These are phyloP conservation scores for Lepus americanus DNA, from an alignment of 2,113 vertebrate species.

Conservation along the genomic window DNA sequence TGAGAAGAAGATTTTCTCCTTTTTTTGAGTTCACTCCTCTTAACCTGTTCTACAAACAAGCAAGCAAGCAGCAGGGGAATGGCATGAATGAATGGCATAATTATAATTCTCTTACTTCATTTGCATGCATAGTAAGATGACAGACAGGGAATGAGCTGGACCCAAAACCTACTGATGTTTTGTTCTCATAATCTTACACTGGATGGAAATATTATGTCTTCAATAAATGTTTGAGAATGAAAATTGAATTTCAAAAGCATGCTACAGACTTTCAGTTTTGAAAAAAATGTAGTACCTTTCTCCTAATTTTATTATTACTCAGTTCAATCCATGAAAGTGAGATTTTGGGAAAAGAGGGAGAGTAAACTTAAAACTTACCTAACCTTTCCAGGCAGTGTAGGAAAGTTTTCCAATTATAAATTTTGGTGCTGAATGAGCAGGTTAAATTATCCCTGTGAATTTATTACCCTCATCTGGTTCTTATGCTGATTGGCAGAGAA, in stretches of 20 bases:
- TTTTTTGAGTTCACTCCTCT: background rate
- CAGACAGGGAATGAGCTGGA: background rate
- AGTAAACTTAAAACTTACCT: background rate
- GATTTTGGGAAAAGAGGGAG: background rate
- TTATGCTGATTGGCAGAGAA: background rate
- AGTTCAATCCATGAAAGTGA: background rate
- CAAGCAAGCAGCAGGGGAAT: background rate
- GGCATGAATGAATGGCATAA: background rate
- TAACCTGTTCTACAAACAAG: no score
- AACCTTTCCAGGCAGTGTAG: background rate
- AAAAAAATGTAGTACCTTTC: background rate
- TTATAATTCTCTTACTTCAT: background rate
- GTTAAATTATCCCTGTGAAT: background rate
- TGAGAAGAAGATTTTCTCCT: background rate
- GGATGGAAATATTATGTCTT: background rate
- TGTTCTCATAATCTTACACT: background rate
- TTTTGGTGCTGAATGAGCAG: background rate
- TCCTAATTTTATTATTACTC: background rate
- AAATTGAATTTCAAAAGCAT: background rate
- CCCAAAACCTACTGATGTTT: background rate
- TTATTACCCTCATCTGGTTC: background rate
- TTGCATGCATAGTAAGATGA: background rate
- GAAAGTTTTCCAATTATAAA: background rate
- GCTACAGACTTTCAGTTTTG: background rate
- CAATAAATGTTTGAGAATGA: conserved; percentile 6